These are phyloP conservation scores for Drosophila kambysellisi DNA, from an alignment of 2,888 invertebrate species.

Conservation along the genomic window DNA sequence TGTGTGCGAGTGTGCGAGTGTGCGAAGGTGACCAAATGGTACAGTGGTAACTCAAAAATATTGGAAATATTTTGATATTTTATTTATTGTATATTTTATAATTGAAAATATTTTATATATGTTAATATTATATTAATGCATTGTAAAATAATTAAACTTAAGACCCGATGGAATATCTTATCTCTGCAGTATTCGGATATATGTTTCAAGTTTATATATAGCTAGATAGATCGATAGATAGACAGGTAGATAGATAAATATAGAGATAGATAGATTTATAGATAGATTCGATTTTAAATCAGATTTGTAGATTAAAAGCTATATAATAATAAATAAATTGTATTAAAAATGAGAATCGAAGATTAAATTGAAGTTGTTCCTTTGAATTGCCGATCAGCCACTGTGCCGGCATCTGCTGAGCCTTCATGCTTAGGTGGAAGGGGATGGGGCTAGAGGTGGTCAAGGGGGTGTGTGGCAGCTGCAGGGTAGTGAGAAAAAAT, in stretches of 20 bases:
- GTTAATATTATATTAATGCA: too few species aligned
- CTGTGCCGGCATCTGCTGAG: slow-evolving; percentile 33
- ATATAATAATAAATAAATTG: too few species aligned
- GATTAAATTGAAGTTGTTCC: neutral
- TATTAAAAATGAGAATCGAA: neutral
- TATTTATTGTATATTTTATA: neutral
- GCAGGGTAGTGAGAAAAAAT: slow-evolving; percentile 55
- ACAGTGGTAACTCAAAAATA: slow-evolving; percentile 6
- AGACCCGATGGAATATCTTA: too few species aligned
- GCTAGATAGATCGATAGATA: too few species aligned
- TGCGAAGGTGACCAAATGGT: slow-evolving; percentile 76
- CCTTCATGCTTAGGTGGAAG: neutral
- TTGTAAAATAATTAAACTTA: too few species aligned
- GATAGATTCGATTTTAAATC: accelerated
- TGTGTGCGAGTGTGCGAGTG: slow-evolving; percentile 22
- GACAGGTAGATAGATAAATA: too few species aligned
- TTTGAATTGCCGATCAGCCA: neutral
- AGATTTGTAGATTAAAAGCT: neutral
- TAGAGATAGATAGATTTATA: neutral
- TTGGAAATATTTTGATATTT: neutral
- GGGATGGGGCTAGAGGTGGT: slow-evolving; percentile 6
- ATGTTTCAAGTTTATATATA: too few species aligned
- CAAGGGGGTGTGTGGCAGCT: neutral
- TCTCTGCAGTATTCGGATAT: too few species aligned
- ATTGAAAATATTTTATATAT: too few species aligned